Conservation (phyloP, 2,888 invertebrate genomes). For the Cantharis flavilabris region DNA sequence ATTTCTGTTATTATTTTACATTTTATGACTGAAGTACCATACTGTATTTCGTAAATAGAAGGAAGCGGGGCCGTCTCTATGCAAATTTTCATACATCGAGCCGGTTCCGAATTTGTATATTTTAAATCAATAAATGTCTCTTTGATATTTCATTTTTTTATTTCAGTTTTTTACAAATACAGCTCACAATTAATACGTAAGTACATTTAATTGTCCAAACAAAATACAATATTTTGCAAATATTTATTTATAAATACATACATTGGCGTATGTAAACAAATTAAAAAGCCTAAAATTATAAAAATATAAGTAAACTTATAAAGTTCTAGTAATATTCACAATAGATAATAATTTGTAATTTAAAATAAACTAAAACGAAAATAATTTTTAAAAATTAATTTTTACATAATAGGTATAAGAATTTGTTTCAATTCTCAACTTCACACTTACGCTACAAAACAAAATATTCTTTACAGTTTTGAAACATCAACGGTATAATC, state of each 20-base stretch:
- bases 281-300: neutral
- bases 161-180: neutral
- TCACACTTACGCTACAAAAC: neutral
- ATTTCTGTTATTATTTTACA: neutral
- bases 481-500: slow-evolving; percentile 77
- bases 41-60: neutral
- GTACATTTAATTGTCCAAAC: neutral
- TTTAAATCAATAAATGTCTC: neutral
- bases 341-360: neutral
- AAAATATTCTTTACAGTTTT: neutral
- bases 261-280: neutral
- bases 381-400: neutral
- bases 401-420: neutral
- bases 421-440: neutral
- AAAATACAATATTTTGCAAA: neutral
- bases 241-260: neutral
- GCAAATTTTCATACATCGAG: no score
- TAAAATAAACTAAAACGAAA: neutral
- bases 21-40: neutral
- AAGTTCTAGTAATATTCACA: neutral
- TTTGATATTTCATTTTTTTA: neutral
- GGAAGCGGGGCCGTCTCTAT: neutral
- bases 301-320: neutral
- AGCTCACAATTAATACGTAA: neutral
- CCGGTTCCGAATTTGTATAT: neutral